Conservation (phyloP, 1,140 invertebrate genomes). For the Physella acuta region DNA sequence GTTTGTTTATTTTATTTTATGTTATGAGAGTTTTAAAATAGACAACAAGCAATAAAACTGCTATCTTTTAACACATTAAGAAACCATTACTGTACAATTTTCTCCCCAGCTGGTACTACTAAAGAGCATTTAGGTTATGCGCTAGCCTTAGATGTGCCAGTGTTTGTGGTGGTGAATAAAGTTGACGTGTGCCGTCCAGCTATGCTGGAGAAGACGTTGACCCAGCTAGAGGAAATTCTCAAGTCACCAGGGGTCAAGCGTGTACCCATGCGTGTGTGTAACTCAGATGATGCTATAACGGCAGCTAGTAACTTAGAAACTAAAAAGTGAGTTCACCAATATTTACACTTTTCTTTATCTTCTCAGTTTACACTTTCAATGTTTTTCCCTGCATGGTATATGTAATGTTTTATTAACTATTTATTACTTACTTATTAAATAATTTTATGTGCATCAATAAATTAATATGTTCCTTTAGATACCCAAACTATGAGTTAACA, state of each 20-base stretch:
- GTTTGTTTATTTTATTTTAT: too few species aligned
- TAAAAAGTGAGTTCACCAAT: constrained; percentile 84
- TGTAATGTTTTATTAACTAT: too few species aligned
- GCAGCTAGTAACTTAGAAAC: constrained; percentile 98
- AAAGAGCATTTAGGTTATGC: constrained; percentile 97
- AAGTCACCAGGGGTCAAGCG: constrained; percentile 98
- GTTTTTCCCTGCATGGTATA: too few species aligned
- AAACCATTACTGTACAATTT: too few species aligned
- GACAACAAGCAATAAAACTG: neutral
- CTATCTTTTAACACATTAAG: neutral
- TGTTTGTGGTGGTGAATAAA: constrained; percentile 99
- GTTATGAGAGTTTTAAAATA: neutral
- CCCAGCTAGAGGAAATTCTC: constrained; percentile 86
- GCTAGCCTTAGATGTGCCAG: constrained; percentile 91
- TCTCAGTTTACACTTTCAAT: too few species aligned
- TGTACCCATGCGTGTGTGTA: constrained; percentile 91
- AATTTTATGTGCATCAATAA: too few species aligned
- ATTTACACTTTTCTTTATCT: too few species aligned
- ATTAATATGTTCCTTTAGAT: too few species aligned
- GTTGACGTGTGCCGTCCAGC: constrained; percentile 98
- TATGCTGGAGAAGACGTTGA: constrained; percentile 91
- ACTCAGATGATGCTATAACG: constrained; percentile 90
- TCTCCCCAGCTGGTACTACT: constrained; percentile 77
- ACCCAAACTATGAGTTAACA: too few species aligned
- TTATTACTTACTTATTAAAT: too few species aligned